Evolutionary conservation across 1,140 invertebrate genomes (phyloP), one percentile per base, ranked within the genome.

Genomic region (Dolichoris vasculosae): DNA sequence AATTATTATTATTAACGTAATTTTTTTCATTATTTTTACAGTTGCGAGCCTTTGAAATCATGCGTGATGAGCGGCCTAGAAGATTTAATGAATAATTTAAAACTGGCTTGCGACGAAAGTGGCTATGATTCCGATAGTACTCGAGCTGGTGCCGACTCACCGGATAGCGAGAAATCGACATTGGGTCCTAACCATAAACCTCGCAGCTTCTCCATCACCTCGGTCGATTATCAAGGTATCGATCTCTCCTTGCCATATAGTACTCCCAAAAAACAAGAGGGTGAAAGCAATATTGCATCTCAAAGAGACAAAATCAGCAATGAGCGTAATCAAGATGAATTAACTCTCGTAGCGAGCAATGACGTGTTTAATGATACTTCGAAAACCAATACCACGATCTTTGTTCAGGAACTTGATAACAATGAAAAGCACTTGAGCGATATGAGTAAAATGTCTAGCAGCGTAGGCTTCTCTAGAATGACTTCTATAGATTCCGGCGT

Each of bases 81-180:
- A 73, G 91, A 93, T 13, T 88, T 94, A 26, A 88, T 94, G 85
- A 93, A 88, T 82, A 93, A 92, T 80, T 88, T 94, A 30, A 91
- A 93, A 43, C 40, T 94, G 8, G 89, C 93, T 15, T 94, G 94
- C 8, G 95, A 96, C 86, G 95, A 96, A 87, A 95, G 95, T 83
- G 95, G 95, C 15, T 96, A 96, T 88, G 95, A 95, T 82, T 95
- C 95, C 38, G 95, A 96, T 87, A 95, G 95, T 15, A 95, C 95
- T 0, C 91, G 95, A 88, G 93, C 94, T 0, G 94, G 94, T 23
- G 92, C 94, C 15, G 94, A 95, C 87, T 95, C 94, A 2, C 95
- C 94, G 0, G 92, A 93, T 71, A 92, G 91, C 55, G 92, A 89
- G 55, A 89, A 93, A 35, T 89, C 83, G 9, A 88, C 71, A 40